Evolutionary conservation across 2,113 vertebrate genomes (phyloP), one percentile per base, ranked within the genome.

Genomic region (Rhinoderma darwinii): DNA sequence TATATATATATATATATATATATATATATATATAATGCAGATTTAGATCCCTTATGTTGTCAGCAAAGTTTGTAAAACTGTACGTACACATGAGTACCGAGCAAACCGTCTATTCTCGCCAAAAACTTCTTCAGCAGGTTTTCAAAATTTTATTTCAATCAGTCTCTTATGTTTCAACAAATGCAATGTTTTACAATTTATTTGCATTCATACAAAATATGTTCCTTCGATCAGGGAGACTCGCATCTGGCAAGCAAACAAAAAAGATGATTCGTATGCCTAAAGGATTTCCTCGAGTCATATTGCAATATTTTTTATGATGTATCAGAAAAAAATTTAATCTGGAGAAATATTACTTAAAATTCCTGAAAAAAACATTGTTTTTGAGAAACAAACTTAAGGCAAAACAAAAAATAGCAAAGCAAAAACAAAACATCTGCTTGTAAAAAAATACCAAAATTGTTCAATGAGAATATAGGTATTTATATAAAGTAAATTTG

Each of bases 171-270:
- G 15, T 35, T 47, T 39, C 47, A 51, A 73, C n/a, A 59, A 37
- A 59, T 25, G 17, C 47, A 70, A 76, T 56, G 37, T 59, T 56
- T 22, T 74, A 41, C 82, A 74, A 84, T 84, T 84, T 75, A 74
- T 84, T 84, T 84, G 68, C 82, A 83, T 83, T 83, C 61, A 74
- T 37, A 50, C 18, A 83, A 83, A 83, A 83, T n/a, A 70, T 51
- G 43, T 56, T 84, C 27, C 44, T 56, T 47, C n/a, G 17, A 74
- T 83, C 59, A 50, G 39, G 70, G 43, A 54, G 25, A 75, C 47
- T 25, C 35, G 56, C 70, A 84, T 47, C 68, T 84, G 82, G 82
- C 70, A 84, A 70, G 35, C 68, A 61, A 63, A 81, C 79, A 84
- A 41, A 56, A 82, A 84, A 51, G 63, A 83, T 43, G 43, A 83